Evolutionary conservation across 2,113 vertebrate genomes (phyloP).

Genomic region (Spilogale gracilis): DNA sequence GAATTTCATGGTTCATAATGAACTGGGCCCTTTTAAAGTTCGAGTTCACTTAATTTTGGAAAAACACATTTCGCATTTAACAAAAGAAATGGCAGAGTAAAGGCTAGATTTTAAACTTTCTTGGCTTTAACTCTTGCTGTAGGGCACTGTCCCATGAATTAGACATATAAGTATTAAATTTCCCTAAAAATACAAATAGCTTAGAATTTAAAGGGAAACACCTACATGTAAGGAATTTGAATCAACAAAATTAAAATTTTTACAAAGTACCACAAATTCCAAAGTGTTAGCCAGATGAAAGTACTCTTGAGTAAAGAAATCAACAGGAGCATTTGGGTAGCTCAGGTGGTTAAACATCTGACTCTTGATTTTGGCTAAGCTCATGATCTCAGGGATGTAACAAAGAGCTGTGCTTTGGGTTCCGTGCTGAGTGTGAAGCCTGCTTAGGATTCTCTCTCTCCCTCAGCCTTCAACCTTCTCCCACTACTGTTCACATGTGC

Average conservation of each 20-base stretch:
- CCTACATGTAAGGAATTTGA: not conserved
- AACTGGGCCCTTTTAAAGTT: conserved; percentile 70
- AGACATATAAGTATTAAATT: conserved; percentile 38
- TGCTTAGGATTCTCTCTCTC: not conserved
- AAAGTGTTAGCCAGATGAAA: not conserved
- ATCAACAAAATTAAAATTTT: not conserved
- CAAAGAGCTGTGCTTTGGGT: not conserved
- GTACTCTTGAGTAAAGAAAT: not conserved
- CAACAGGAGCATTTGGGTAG: not conserved
- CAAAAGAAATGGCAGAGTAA: conserved; percentile 53
- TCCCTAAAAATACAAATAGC: conserved; percentile 27
- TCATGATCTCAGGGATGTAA: not conserved
- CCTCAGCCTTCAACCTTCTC: not conserved
- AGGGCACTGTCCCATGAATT: conserved; percentile 42
- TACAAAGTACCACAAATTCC: conserved; percentile 33
- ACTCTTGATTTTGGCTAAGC: not conserved
- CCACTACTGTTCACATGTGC: not conserved
- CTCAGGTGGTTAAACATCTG: rapidly evolving
- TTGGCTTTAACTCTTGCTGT: conserved; percentile 27
- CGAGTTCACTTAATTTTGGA: conserved; percentile 77
- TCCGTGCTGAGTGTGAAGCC: not conserved
- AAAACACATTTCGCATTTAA: conserved; percentile 74
- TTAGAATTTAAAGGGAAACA: conserved; percentile 27
- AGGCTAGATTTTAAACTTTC: conserved; percentile 46
- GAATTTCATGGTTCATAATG: conserved; percentile 73